phyloP scores from a whole-genome alignment of 2,888 invertebrate genomes.

The Rotaria socialis region DNA sequence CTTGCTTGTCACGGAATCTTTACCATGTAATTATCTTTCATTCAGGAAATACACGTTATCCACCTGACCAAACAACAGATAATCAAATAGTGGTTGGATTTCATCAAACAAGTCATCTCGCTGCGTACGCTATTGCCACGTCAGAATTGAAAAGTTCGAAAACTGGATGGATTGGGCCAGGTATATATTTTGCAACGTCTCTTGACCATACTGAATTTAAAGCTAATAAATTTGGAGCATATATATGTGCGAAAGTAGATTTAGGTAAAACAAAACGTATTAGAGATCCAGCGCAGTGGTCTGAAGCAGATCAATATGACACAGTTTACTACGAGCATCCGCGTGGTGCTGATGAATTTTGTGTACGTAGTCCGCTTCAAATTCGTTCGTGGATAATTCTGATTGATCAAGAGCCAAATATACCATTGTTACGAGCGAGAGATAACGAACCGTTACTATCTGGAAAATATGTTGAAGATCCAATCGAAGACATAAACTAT shows the following conservation, averaged over 20 bases:
- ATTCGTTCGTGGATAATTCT: slow-evolving; percentile 4
- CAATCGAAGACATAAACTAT: not conserved
- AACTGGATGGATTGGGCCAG: not conserved
- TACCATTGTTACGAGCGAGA: not conserved
- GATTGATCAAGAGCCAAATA: not conserved
- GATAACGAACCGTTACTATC: not conserved
- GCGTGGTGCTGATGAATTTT: not conserved
- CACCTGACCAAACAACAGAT: not conserved
- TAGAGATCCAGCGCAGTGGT: not conserved
- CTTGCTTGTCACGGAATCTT: not conserved
- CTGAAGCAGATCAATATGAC: not conserved
- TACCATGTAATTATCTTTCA: not conserved
- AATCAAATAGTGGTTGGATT: slow-evolving; percentile 21
- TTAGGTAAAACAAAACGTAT: slow-evolving; percentile 6
- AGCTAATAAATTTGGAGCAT: slow-evolving; percentile 30
- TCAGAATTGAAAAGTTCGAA: not conserved
- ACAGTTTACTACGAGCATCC: not conserved
- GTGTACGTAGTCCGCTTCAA: not conserved
- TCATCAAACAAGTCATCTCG: slow-evolving; percentile 1
- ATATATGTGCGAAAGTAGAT: slow-evolving; percentile 25
- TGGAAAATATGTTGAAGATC: not conserved
- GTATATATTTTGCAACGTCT: slow-evolving; percentile 22
- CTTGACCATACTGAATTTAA: slow-evolving; percentile 6
- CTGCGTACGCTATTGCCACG: not conserved
- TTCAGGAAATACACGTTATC: not conserved